Evolutionary conservation across 2,888 invertebrate species (phyloP), one percentile per base, ranked within the genome.

Genomic region (Hirudinaria manillensis): DNA sequence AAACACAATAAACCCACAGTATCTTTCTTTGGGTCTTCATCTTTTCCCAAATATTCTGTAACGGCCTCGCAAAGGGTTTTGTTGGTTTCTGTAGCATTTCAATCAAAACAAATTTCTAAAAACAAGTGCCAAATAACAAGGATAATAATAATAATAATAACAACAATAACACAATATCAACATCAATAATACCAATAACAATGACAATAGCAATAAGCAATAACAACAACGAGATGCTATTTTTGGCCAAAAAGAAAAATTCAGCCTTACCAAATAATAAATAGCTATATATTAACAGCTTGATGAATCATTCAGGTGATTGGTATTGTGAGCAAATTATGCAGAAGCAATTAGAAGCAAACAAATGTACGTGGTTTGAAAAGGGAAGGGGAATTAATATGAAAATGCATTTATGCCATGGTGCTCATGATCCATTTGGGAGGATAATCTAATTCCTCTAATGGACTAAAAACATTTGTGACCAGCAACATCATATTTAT

Each of bases 21-120:
- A 34, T 68, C 68, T 24, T 68, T 68, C 36, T 68, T 68, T 24
- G 32, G 68, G n/a, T 68, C 68, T 36, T 68, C 68, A 61, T 61
- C 29, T n/a, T 36, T 32, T n/a, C 68, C 68, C n/a, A 36, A n/a
- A n/a, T 68, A 68, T 34, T 68, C 68, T 19, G n/a, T 68, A n/a
- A 68, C 68, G 21, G 68, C 68, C n/a, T 29, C 36, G 21, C n/a
- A 29, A 24, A 68, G 36, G 27, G n/a, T 32, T 32, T 68, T 68
- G 68, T 34, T 36, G 29, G 68, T 29, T 34, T 68, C 68, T 68
- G 21, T 16, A 16, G 19, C 13, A 19, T 61, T 27, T 27, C 13
- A 27, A 61, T 27, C 7, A n/a, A 61, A 61, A 61, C 19, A n/a
- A 61, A 61, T 27, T 29, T 56, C 2, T 61, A 61, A 61, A 4